Evolutionary conservation across 1,140 invertebrate species (phyloP), one percentile per base, ranked within the genome.

Genomic region (Caenorhabditis latens): DNA sequence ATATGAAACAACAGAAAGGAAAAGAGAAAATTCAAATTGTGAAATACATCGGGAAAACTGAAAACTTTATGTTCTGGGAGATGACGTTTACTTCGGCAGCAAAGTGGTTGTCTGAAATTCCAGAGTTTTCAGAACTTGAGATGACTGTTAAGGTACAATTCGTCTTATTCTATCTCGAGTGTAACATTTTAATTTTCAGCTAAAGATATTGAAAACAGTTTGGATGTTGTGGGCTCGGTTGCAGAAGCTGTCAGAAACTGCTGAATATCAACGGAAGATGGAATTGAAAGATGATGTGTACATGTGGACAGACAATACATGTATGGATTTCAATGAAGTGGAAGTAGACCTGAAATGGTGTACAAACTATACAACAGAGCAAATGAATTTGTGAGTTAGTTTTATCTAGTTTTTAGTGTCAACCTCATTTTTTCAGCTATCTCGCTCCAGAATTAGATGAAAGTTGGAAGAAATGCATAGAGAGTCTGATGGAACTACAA

Each of bases 261-360:
- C 71, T 7, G 71, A 79, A 8, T 42, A 24, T 24, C 71, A 79
- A 24, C 50, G 46, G 24, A 50, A 50, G 4, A n/a, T 53, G 14
- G 13, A 19, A 19, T 8, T 79, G 19, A 24, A 24, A 11, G n/a
- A 24, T 24, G 8, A 21, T 32, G 43, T 79, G 46, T 43, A 43
- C 46, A 79, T 79, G 71, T 43, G 40, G 5, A 53, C 46, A 79
- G 46, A 79, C 13, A 21, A 79, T 6, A 24, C 46, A 4, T 79
- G 71, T n/a, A 4, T 79, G 11, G 46, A 79, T 50, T 48, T 79
- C 46, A 14, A 48, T 8, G 53, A 53, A 13, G 32, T 50, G 9
- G 71, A 79, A 5, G 21, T 79, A 4, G 71, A 79, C 32, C 14
- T 79, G 21, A 79, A n/a, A 53, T 79, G 71, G 71, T 79, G 43